Evolutionary conservation across 2,797 vertebrate genomes (phyloP).

Genomic region (Neomorphus geoffroyi): DNA sequence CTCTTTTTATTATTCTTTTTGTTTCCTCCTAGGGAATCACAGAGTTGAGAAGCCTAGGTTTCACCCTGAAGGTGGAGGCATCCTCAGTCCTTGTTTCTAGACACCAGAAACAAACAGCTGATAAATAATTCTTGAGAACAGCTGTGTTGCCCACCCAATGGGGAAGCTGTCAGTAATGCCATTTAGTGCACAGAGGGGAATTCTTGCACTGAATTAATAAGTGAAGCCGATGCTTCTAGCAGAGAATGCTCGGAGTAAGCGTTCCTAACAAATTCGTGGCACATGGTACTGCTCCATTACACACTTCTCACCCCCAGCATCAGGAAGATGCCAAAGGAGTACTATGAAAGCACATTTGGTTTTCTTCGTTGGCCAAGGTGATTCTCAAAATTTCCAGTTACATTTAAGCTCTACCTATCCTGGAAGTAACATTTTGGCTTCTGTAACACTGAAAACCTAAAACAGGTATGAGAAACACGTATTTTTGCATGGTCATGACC

Average conservation of each 20-base stretch:
- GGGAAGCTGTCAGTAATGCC: not conserved
- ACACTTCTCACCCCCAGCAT: not conserved
- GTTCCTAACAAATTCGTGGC: not conserved
- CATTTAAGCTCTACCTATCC: not conserved
- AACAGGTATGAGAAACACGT: not conserved
- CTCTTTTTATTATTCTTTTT: fast-evolving
- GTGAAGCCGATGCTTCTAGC: not conserved
- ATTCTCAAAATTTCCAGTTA: not conserved
- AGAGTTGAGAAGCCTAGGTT: not conserved
- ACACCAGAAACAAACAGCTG: not conserved
- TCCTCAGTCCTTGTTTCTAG: not conserved
- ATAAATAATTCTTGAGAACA: fast-evolving
- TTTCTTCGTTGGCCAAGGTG: not conserved
- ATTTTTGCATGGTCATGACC: not conserved
- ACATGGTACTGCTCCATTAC: fast-evolving
- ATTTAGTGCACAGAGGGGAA: fast-evolving
- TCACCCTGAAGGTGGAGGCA: not conserved
- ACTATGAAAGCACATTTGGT: fast-evolving
- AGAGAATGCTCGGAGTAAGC: fast-evolving
- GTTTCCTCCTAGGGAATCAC: no score
- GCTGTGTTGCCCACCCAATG: no score
- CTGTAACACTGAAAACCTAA: not conserved
- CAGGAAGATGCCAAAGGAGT: not conserved
- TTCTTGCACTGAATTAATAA: fast-evolving
- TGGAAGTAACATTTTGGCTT: not conserved